Evolutionary conservation across 2,888 invertebrate genomes (phyloP).

Genomic region (Leptinotarsa juncta): DNA sequence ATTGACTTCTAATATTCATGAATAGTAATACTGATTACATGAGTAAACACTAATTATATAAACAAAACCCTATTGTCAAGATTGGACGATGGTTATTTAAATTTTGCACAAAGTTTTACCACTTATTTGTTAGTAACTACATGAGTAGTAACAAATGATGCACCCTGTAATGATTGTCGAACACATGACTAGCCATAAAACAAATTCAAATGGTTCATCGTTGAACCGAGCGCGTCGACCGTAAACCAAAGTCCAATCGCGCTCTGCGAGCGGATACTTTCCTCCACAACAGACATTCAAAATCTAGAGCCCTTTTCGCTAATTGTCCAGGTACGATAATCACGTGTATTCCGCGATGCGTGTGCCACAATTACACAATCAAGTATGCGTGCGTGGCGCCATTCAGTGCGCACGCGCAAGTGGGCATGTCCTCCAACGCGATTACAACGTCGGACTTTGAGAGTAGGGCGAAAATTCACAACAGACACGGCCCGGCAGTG

Average conservation of each 20-base stretch:
- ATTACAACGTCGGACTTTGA: conserved; percentile 40
- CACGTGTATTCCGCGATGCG: conserved; percentile 59
- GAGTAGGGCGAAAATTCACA: conserved; percentile 34
- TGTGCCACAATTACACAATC: conserved; percentile 63
- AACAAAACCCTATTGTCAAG: no score
- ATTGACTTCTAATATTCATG: no score
- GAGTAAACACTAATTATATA: no score
- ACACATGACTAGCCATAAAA: conserved; percentile 10
- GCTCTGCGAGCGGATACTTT: neutral
- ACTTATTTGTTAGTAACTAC: neutral
- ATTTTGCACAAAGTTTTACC: neutral
- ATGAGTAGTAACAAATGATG: neutral
- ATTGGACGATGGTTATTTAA: neutral
- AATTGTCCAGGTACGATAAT: conserved; percentile 51
- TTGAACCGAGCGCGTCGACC: neutral
- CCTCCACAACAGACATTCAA: conserved; percentile 1
- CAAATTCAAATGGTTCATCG: conserved; percentile 1
- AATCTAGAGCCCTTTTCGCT: conserved; percentile 38
- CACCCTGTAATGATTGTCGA: conserved; percentile 1
- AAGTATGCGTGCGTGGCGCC: conserved; percentile 64
- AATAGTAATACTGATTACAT: no score
- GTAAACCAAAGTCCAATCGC: conserved; percentile 7
- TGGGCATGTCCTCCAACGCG: conserved; percentile 61
- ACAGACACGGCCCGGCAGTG: conserved; percentile 39
- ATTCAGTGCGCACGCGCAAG: conserved; percentile 58